Conservation (phyloP, 2,888 invertebrate genomes). For the Hypercompe scribonia region DNA sequence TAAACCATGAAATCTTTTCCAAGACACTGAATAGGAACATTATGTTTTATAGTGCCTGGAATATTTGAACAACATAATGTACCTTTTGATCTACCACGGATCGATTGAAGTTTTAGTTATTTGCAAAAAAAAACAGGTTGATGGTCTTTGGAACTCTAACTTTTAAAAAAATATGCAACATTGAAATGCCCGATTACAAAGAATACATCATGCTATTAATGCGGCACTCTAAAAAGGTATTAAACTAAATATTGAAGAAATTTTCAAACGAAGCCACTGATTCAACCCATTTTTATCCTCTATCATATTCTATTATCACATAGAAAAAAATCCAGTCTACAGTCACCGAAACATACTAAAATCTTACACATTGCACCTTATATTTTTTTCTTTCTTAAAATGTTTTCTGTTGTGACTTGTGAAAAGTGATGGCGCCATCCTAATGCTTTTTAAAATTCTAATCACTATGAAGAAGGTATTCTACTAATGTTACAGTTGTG, state of each 20-base stretch:
- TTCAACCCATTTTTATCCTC: not conserved
- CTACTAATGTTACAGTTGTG: not conserved
- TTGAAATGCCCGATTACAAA: not conserved
- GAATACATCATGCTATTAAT: not conserved
- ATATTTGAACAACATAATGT: slow-evolving; percentile 14
- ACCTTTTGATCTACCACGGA: not conserved
- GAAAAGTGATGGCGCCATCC: not conserved
- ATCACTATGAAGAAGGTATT: not conserved
- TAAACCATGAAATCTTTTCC: slow-evolving; percentile 58
- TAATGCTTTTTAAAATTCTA: not conserved
- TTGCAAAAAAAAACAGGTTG: not conserved
- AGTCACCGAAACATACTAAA: not conserved
- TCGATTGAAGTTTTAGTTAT: not conserved
- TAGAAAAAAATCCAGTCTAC: not conserved
- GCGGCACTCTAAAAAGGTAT: not conserved
- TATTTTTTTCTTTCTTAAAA: not conserved
- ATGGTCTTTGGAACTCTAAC: not conserved
- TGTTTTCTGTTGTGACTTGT: not conserved
- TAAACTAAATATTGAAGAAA: not conserved
- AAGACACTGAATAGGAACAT: slow-evolving; percentile 41
- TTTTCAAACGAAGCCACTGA: not conserved
- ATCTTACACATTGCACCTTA: not conserved
- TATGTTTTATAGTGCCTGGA: slow-evolving; percentile 28
- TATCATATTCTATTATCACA: too few relatives aligned
- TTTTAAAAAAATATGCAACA: not conserved